Conservation (phyloP, 2,113 vertebrate species). For the Scatophagus argus region DNA sequence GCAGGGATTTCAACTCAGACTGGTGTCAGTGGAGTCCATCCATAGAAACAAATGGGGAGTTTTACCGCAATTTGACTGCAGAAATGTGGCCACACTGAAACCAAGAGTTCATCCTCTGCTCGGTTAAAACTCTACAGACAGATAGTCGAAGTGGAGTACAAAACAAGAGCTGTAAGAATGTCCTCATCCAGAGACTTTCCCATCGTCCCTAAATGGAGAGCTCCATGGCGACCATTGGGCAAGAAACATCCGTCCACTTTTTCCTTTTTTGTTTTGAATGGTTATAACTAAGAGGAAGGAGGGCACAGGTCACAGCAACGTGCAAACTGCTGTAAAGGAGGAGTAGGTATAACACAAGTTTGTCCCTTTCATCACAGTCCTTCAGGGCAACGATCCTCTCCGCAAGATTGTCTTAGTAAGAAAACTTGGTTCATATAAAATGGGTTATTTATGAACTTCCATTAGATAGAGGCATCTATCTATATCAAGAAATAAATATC, state of each 20-base stretch:
- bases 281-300: constrained; percentile 52
- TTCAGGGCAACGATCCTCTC: constrained; percentile 60
- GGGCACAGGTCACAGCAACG: constrained; percentile 68
- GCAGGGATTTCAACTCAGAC: constrained; percentile 68
- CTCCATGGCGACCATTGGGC: constrained; percentile 78
- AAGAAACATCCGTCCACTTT: constrained; percentile 56
- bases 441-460: constrained; percentile 65
- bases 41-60: constrained; percentile 61
- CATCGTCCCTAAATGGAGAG: constrained; percentile 79
- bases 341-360: constrained; percentile 80
- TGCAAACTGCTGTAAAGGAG: constrained; percentile 72
- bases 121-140: constrained; percentile 56
- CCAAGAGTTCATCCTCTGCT: constrained; percentile 62
- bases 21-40: constrained; percentile 72
- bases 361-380: constrained; percentile 70
- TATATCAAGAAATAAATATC: constrained; percentile 82
- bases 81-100: constrained; percentile 67
- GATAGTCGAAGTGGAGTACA: constrained; percentile 52
- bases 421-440: constrained; percentile 79
- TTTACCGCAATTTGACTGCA: constrained; percentile 61
- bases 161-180: constrained; percentile 58
- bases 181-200: constrained; percentile 60
- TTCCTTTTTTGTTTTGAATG: constrained; percentile 33
- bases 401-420: constrained; percentile 80
- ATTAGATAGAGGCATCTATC: constrained; percentile 72